Percentiles rank a stretch among this genome's conserved stretches.
These are phyloP conservation scores for Drosophila subquinaria DNA, from an alignment of 2,888 invertebrate species.

Conservation along the genomic window DNA sequence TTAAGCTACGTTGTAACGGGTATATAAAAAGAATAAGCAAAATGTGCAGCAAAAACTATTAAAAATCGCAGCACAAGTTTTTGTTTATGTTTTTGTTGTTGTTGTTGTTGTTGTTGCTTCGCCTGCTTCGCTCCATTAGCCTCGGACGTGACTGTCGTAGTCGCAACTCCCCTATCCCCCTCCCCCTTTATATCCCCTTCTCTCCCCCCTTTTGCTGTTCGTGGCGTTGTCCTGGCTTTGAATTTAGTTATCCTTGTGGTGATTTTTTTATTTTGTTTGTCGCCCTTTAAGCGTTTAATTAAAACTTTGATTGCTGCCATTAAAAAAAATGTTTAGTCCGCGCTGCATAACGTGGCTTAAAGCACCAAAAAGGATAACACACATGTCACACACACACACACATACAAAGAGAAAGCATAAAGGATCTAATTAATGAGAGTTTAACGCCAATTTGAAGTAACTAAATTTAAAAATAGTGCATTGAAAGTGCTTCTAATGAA, in stretches of 20 bases:
- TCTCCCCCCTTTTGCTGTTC: neutral
- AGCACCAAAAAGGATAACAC: constrained; percentile 2
- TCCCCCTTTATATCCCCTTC: neutral
- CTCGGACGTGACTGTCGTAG: constrained; percentile 62
- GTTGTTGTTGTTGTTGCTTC: constrained; percentile 23
- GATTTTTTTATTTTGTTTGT: constrained; percentile 21
- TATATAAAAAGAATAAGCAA: neutral
- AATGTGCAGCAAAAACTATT: constrained; percentile 63
- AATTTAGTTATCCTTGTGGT: constrained; percentile 59
- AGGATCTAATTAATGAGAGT: constrained; percentile 38
- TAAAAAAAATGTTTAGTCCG: constrained; percentile 63
- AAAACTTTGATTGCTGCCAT: constrained; percentile 75
- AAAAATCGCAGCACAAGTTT: constrained; percentile 76
- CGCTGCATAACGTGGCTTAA: constrained; percentile 30
- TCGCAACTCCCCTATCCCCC: neutral
- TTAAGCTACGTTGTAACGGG: neutral
- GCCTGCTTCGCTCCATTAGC: constrained; percentile 76
- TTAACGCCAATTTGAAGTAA: constrained; percentile 31
- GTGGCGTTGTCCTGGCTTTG: constrained; percentile 31
- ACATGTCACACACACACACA: constrained; percentile 10
- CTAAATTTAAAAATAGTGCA: neutral
- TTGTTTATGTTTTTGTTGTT: constrained; percentile 72
- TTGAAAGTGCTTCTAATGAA: constrained; percentile 20
- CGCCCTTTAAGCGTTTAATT: constrained; percentile 73
- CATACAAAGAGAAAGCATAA: constrained; percentile 7